phyloP scores from a whole-genome alignment of 1,140 invertebrate species.

The Trichonephila clavipes region DNA sequence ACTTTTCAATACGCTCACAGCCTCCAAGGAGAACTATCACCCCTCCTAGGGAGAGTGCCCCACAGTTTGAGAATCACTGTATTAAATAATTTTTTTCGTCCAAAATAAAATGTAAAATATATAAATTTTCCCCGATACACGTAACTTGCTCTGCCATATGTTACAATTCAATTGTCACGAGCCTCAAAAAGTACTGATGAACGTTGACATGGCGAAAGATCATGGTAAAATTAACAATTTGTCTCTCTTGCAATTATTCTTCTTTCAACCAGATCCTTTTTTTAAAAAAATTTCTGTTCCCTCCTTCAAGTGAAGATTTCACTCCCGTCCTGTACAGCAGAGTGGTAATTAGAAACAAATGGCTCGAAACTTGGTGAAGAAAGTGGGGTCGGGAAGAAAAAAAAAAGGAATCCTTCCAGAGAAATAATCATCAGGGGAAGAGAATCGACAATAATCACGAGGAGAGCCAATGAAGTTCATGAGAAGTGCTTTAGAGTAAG shows the following conservation, averaged over 20 bases:
- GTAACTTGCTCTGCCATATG: too few relatives aligned
- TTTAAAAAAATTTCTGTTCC: too few relatives aligned
- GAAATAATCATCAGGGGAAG: constrained; percentile 7
- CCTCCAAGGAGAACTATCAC: too few relatives aligned
- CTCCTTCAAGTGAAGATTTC: too few relatives aligned
- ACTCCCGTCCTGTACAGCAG: background rate
- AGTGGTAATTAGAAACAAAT: background rate
- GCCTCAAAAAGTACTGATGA: background rate
- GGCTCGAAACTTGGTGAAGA: background rate
- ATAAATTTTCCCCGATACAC: too few relatives aligned
- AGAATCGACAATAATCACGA: constrained; percentile 51
- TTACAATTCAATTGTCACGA: too few relatives aligned
- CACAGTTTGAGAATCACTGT: too few relatives aligned
- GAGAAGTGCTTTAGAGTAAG: constrained; percentile 1
- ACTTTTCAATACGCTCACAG: too few relatives aligned
- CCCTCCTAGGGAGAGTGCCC: too few relatives aligned
- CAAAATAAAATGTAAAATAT: too few relatives aligned
- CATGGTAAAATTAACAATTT: background rate
- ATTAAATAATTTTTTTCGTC: too few relatives aligned
- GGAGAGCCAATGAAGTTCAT: constrained; percentile 49
- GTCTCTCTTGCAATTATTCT: background rate
- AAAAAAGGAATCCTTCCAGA: background rate
- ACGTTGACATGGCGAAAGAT: background rate
- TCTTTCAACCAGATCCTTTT: background rate
- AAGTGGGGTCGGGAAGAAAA: background rate